Base-by-base conservation (phyloP, 30 jellyfish, hydroid and myxozoan species). In the Chironex yamaguchii region DNA sequence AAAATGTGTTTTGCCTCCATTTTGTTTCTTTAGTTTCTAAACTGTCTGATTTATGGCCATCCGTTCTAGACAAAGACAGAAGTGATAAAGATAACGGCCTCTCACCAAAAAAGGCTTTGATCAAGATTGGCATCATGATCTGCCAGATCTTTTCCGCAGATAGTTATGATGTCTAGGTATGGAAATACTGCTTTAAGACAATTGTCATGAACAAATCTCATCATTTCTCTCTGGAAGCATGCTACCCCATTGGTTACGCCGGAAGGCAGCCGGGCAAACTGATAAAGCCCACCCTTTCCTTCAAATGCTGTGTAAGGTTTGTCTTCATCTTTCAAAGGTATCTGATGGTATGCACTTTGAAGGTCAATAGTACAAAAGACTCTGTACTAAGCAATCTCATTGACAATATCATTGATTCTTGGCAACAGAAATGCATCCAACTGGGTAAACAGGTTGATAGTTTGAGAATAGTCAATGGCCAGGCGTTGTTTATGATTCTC, bases 241-340 rank as follows among this genome's bases (percentile, higher is more conserved):
- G 96, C 80, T 33, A 79, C 94, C 20, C 96, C 81, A 65, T 86
- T 76, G 35, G 96, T 76, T 11, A 86, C 95, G 4, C 96, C 96
- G 29, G 34, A 86, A 17, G 96, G 96, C 52, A 75, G 27, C 33
- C 90, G 88, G 34, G 79, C 58, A 35, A 75, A 52, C 52, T 86
- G 96, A 80, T 63, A 86, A 29, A 77, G 76, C 34, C 65, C 23
- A 21, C 62, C 42, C 25, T 48, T 62, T 2, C 90, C 62, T 34
- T 86, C 96, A 49, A 76, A 86, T n/a, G 96, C 96, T n/a, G 96
- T 86, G 82, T 86, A 86, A n/a, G 0, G 36, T 28, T 64, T 32
- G 26, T 86, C 96, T 2, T 35, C 75, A 21, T 36, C 76, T 35
- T 62, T 21, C 3, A 86, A 17, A 31, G 93, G 95, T 33, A 85